A percentile compares a stretch with the other conserved stretches of the same genome.
phyloP scores from a whole-genome alignment of 2,888 invertebrate genomes.

The Slavum lentiscoides region DNA sequence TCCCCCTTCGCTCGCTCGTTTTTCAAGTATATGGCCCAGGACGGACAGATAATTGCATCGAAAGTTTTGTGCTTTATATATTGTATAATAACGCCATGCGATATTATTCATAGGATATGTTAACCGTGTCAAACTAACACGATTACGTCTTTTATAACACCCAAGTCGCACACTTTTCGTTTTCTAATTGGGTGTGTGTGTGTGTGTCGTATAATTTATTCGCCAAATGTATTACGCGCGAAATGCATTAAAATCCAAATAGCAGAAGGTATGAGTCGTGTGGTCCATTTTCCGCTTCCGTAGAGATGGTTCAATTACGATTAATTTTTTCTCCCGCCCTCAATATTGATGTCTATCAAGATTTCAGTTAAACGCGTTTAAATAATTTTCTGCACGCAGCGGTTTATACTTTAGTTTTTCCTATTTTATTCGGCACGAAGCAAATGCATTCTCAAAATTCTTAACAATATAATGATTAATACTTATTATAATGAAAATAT shows the following conservation, averaged over 20 bases:
- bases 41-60: background rate
- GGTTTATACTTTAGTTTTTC: slow-evolving; percentile 4
- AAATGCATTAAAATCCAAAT: slow-evolving; percentile 5
- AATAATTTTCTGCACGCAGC: background rate
- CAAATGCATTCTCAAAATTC: background rate
- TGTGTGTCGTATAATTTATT: slow-evolving; percentile 15
- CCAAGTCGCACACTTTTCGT: background rate
- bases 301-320: background rate
- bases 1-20: background rate
- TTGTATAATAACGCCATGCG: background rate
- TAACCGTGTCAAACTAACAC: slow-evolving; percentile 13
- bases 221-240: slow-evolving; percentile 2
- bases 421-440: background rate
- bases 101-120: slow-evolving; percentile 33
- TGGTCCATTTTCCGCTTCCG: background rate
- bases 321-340: background rate
- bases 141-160: background rate
- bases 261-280: background rate
- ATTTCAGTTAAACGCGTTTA: slow-evolving; percentile 30
- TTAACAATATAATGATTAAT: too few species aligned
- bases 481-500: too few species aligned
- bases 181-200: slow-evolving; percentile 17
- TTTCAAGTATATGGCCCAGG: background rate
- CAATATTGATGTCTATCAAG: slow-evolving; percentile 3
- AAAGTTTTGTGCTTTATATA: slow-evolving; percentile 2